Evolutionary conservation across 2,113 vertebrate species (phyloP).

Genomic region (Eudyptes chrysolophus): DNA sequence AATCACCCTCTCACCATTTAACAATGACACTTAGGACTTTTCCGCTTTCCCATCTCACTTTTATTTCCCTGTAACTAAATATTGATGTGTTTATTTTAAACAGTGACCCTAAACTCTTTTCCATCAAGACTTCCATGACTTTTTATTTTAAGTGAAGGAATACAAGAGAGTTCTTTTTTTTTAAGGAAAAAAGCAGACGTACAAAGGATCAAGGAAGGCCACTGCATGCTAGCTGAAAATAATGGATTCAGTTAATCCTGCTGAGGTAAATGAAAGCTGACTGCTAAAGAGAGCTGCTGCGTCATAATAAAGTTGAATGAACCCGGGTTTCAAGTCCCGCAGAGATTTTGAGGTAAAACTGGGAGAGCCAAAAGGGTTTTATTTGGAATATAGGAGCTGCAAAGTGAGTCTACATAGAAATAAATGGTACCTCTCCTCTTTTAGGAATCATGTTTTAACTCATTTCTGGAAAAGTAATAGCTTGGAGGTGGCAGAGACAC

Average conservation of each 20-base stretch:
- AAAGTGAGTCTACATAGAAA: not conserved
- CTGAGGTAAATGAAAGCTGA: slow-evolving; percentile 17
- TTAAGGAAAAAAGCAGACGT: not conserved
- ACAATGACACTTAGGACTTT: not conserved
- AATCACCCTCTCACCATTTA: not conserved
- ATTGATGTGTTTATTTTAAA: not conserved
- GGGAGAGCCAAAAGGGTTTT: not conserved
- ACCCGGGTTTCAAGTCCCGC: not conserved
- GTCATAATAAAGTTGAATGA: not conserved
- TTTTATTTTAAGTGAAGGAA: not conserved
- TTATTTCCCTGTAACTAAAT: not conserved
- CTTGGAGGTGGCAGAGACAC: not conserved
- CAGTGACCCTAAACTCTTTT: not conserved
- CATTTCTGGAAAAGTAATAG: not conserved
- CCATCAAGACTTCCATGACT: not conserved
- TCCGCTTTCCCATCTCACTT: not conserved
- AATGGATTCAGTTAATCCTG: slow-evolving; percentile 15
- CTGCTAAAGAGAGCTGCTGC: not conserved
- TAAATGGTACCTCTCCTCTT: not conserved
- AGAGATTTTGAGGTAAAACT: slow-evolving; percentile 1
- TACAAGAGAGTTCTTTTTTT: not conserved
- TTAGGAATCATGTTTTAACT: not conserved
- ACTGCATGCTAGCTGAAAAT: not conserved
- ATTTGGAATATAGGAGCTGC: not conserved
- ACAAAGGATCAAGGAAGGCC: slow-evolving; percentile 8